A percentile compares a stretch with the other conserved stretches of the same genome.
phyloP scores from a whole-genome alignment of 2,888 invertebrate species.

The Lasioglossum oenotherae region DNA sequence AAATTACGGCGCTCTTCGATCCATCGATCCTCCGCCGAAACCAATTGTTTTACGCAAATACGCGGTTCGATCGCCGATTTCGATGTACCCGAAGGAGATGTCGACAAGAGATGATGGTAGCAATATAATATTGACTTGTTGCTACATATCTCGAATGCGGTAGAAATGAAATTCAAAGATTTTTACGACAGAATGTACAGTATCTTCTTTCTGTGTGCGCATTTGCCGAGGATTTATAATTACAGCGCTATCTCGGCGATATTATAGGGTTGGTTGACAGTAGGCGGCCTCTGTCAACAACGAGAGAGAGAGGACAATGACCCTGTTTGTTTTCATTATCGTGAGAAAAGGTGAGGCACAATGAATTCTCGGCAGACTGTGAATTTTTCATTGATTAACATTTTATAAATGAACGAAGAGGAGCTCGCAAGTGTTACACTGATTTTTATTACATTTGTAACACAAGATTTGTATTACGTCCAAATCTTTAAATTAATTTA shows the following conservation, averaged over 20 bases:
- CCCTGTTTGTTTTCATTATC: neutral
- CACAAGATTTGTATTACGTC: neutral
- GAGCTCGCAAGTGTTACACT: neutral
- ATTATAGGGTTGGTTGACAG: neutral
- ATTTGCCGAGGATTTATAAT: neutral
- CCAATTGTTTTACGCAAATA: neutral
- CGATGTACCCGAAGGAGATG: neutral
- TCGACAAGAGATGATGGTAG: neutral
- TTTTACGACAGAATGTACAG: neutral
- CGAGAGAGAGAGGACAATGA: neutral
- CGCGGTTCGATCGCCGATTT: neutral
- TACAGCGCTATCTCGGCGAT: neutral
- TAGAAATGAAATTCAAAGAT: neutral
- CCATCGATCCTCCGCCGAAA: neutral
- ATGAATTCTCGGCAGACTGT: neutral
- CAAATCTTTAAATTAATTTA: neutral
- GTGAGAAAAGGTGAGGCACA: slow-evolving; percentile 6
- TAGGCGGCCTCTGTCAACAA: slow-evolving; percentile 2
- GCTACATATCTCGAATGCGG: neutral
- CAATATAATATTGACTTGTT: neutral
- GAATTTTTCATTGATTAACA: neutral
- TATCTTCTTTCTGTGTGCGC: neutral
- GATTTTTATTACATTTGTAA: neutral
- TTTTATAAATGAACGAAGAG: neutral
- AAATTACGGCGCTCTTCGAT: neutral